These are phyloP conservation scores for Alosa alosa DNA, from an alignment of 2,113 vertebrate species.

Conservation along the genomic window DNA sequence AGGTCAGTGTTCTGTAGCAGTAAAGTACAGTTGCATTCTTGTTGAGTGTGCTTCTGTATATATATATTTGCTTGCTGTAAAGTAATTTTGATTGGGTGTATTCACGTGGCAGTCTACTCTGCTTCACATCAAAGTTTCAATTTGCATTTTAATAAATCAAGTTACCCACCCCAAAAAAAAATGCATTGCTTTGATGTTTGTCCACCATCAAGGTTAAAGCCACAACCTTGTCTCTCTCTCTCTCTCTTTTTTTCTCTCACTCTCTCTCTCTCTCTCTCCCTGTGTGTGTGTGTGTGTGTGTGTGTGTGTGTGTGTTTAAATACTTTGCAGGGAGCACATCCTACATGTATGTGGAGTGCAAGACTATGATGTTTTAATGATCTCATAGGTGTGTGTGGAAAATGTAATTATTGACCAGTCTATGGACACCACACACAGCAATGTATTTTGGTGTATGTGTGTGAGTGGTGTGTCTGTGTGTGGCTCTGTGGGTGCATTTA, in stretches of 20 bases:
- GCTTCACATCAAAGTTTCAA: background rate
- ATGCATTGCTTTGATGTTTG: background rate
- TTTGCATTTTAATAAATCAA: constrained; percentile 5
- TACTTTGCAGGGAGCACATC: background rate
- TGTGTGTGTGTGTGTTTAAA: background rate
- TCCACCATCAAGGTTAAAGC: constrained; percentile 1
- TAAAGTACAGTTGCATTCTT: background rate
- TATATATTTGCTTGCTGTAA: background rate
- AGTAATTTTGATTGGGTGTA: background rate
- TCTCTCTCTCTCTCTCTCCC: too few relatives aligned
- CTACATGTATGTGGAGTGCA: too few relatives aligned
- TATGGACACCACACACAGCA: too few relatives aligned
- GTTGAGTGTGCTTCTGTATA: background rate
- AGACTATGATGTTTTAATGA: background rate
- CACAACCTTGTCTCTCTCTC: background rate
- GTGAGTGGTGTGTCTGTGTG: background rate
- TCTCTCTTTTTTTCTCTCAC: too few relatives aligned
- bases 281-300: background rate
- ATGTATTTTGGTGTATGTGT: background rate
- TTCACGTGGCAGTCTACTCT: background rate
- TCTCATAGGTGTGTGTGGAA: background rate
- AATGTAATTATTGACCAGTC: too few relatives aligned
- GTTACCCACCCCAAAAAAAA: background rate
- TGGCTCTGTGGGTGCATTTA: constrained; percentile 18
- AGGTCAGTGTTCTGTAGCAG: background rate